Percentiles rank a stretch among this genome's conserved stretches.
Evolutionary conservation across 2,888 invertebrate genomes (phyloP).

Genomic region (Nematopogon swammerdamellus): DNA sequence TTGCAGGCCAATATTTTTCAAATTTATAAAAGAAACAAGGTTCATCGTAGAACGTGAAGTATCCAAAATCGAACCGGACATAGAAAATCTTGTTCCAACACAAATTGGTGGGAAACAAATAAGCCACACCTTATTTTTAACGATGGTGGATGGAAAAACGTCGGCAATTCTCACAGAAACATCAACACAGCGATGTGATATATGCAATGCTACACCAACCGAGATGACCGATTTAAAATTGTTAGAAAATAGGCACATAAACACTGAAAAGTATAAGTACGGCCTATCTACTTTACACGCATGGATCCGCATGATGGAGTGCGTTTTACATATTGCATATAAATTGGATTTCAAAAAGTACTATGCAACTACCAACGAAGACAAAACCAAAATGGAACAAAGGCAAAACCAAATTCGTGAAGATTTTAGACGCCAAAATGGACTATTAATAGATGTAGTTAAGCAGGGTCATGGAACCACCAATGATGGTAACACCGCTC

Average conservation of each 20-base stretch:
- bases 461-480: not conserved
- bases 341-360: not conserved
- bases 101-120: not conserved
- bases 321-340: not conserved
- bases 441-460: not conserved
- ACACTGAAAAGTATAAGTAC: not conserved
- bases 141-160: not conserved
- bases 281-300: not conserved
- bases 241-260: not conserved
- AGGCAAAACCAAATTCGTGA: not conserved
- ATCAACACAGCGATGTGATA: not conserved
- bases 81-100: too few relatives aligned
- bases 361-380: not conserved
- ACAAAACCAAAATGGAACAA: not conserved
- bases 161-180: not conserved
- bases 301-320: not conserved
- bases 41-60: too few relatives aligned
- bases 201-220: not conserved
- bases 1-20: too few relatives aligned
- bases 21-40: too few relatives aligned
- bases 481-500: not conserved
- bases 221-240: not conserved
- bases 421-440: not conserved
- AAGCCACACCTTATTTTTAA: not conserved
- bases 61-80: too few relatives aligned